These are phyloP conservation scores for Phylloscopus collybita DNA, from an alignment of 2,797 vertebrate genomes.

Conservation along the genomic window DNA sequence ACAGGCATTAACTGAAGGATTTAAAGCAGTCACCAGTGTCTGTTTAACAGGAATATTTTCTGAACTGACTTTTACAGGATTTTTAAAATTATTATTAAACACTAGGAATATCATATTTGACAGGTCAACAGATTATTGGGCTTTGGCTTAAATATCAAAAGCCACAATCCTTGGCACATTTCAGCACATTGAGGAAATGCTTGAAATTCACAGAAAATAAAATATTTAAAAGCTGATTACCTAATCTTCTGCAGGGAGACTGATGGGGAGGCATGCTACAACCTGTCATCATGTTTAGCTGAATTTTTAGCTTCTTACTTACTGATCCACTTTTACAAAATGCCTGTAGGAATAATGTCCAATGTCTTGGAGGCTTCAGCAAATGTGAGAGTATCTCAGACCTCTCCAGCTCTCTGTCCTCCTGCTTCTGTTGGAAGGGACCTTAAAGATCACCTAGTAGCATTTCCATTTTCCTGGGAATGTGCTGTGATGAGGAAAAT, in stretches of 20 bases:
- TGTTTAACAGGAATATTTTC: slow-evolving; percentile 34
- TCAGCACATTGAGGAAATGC: not conserved
- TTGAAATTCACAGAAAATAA: slow-evolving; percentile 60
- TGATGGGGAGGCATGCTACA: not conserved
- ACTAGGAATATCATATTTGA: slow-evolving; percentile 45
- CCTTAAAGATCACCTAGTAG: not conserved
- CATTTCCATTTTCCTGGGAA: not conserved
- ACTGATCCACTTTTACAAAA: not conserved
- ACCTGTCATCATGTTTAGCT: not conserved
- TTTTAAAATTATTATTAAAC: slow-evolving; percentile 42
- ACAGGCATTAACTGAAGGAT: not conserved
- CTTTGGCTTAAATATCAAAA: slow-evolving; percentile 44
- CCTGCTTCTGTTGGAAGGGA: not conserved
- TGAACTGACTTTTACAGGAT: slow-evolving; percentile 35
- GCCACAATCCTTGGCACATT: slow-evolving; percentile 24
- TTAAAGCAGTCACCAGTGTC: slow-evolving; percentile 12
- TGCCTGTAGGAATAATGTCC: not conserved
- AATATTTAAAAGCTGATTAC: slow-evolving; percentile 52
- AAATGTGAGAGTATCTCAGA: not conserved
- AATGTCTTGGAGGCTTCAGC: not conserved
- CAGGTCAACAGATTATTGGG: slow-evolving; percentile 50
- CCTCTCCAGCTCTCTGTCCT: not conserved
- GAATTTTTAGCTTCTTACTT: slow-evolving; percentile 15
- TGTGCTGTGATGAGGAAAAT: not conserved
- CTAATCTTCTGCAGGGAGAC: slow-evolving; percentile 21